Percentiles rank a stretch among this genome's conserved stretches.
phyloP scores from a whole-genome alignment of 2,797 vertebrate species.

The Characodon lateralis region DNA sequence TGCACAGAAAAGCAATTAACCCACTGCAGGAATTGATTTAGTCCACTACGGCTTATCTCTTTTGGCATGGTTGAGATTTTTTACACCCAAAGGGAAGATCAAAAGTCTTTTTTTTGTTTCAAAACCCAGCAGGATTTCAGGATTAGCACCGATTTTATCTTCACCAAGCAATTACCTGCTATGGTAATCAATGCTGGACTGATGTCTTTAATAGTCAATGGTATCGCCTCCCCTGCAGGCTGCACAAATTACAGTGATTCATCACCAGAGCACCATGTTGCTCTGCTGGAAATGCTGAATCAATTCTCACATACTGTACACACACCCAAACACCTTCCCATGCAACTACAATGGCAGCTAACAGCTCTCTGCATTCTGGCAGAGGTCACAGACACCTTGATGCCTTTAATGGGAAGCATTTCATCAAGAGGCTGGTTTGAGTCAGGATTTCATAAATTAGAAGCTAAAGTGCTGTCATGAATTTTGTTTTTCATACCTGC shows the following conservation, averaged over 20 bases:
- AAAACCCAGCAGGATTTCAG: constrained; percentile 61
- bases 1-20: constrained; percentile 74
- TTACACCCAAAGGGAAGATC: constrained; percentile 58
- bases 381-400: constrained; percentile 29
- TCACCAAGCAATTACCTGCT: constrained; percentile 71
- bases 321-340: constrained; percentile 23
- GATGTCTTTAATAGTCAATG: constrained; percentile 63
- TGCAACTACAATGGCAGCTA: constrained; percentile 28
- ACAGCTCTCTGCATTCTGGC: constrained; percentile 12
- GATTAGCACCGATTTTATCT: constrained; percentile 73
- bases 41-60: constrained; percentile 69
- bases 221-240: constrained; percentile 58
- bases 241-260: constrained; percentile 73
- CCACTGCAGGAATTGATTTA: constrained; percentile 71
- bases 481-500: constrained; percentile 18
- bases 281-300: constrained; percentile 58
- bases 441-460: constrained; percentile 27
- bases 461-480: constrained; percentile 6
- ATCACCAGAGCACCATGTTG: constrained; percentile 57
- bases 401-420: constrained; percentile 14
- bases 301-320: constrained; percentile 51
- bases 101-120: constrained; percentile 59
- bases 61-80: constrained; percentile 58
- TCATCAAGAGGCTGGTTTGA: constrained; percentile 15
- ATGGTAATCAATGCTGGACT: constrained; percentile 72